Percentiles rank a stretch among this genome's conserved stretches.
phyloP scores from a whole-genome alignment of 2,888 invertebrate genomes.

The Esperia sulphurella region DNA sequence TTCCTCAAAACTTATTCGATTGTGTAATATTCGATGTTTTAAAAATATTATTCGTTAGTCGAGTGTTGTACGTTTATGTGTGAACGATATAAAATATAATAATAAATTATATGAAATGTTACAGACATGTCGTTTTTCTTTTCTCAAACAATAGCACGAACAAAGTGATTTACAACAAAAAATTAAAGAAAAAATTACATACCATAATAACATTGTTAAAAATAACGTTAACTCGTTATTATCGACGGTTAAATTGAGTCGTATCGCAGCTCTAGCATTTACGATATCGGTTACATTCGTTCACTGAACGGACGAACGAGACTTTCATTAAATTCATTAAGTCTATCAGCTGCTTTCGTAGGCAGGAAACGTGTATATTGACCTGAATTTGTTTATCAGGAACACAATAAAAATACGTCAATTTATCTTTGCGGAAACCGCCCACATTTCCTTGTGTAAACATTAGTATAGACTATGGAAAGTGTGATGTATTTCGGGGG shows the following conservation, averaged over 20 bases:
- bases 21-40: slow-evolving; percentile 49
- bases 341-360: slow-evolving; percentile 40
- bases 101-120: slow-evolving; percentile 61
- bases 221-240: background rate
- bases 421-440: slow-evolving; percentile 15
- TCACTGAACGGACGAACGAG: too few species aligned
- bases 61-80: slow-evolving; percentile 44
- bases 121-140: slow-evolving; percentile 18
- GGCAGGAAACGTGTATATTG: slow-evolving; percentile 18
- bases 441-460: slow-evolving; percentile 16
- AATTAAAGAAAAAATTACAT: too few species aligned
- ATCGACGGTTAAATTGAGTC: background rate
- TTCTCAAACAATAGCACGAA: too few species aligned
- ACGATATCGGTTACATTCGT: too few species aligned
- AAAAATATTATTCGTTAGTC: slow-evolving; percentile 38
- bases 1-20: slow-evolving; percentile 31
- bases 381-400: too few species aligned
- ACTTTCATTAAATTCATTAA: slow-evolving; percentile 22
- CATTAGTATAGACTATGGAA: slow-evolving; percentile 21
- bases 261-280: too few species aligned
- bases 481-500: slow-evolving; percentile 57
- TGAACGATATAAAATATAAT: slow-evolving; percentile 40
- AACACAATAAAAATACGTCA: background rate
- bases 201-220: background rate
- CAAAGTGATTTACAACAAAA: too few species aligned